Evolutionary conservation across 2,797 vertebrate species (phyloP).

Genomic region (Furcifer pardalis): DNA sequence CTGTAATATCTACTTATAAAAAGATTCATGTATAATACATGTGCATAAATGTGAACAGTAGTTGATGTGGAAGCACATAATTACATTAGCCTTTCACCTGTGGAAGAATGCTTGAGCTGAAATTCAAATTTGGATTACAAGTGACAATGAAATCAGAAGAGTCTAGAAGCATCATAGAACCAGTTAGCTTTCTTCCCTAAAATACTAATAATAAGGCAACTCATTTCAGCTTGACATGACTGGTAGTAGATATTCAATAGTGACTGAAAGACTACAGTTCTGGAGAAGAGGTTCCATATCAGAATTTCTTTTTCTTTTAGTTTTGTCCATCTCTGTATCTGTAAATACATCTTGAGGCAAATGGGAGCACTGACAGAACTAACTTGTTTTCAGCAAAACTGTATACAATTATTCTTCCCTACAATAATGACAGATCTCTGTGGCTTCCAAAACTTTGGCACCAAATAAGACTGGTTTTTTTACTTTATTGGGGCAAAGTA

Average conservation of each 20-base stretch:
- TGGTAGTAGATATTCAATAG: not conserved
- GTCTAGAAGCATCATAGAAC: accelerated
- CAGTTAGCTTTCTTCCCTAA: not conserved
- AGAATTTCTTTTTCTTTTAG: not conserved
- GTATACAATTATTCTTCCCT: not conserved
- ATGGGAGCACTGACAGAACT: not conserved
- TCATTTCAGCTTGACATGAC: slow-evolving; percentile 2
- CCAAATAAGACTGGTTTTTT: not conserved
- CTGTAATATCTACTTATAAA: not conserved
- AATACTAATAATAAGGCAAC: not conserved
- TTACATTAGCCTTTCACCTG: slow-evolving; percentile 22
- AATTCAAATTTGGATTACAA: slow-evolving; percentile 11
- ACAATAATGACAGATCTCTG: not conserved
- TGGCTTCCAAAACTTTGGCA: slow-evolving; percentile 1
- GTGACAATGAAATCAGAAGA: slow-evolving; percentile 7
- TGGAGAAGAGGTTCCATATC: not conserved
- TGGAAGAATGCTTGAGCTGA: not conserved
- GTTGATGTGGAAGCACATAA: not conserved
- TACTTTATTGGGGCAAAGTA: not conserved
- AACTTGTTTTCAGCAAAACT: not conserved
- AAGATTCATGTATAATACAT: not conserved
- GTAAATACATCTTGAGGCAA: not conserved
- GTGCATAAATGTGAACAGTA: slow-evolving; percentile 12
- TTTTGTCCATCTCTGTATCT: not conserved
- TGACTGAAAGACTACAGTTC: not conserved